Base-by-base conservation (phyloP, 1,140 invertebrate genomes). In the Caerostris extrusa region DNA sequence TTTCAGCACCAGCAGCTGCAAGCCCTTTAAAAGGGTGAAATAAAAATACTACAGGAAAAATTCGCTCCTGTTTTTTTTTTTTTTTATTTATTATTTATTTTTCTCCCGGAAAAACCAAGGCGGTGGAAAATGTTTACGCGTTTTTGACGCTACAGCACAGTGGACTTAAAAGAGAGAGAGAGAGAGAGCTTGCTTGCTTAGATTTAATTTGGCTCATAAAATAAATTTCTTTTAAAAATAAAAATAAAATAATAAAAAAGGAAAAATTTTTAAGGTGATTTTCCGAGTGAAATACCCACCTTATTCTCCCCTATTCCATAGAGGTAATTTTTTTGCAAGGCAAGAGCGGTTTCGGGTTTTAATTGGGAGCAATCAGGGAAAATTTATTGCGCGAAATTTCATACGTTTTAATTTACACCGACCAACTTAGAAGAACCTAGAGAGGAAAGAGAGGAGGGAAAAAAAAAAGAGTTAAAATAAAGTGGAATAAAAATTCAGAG, bases 141-240 rank as follows among this genome's bases (percentile, higher is more conserved):
- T 71, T 88, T 93, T 81, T 89, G 67, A 50, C 53, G 58, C 60
- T 34, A 3, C 14, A 12, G 17, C 82, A 67, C 8, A 77, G 56
- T 56, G 56, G 64, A 64, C 81, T 85, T 87, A 67, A 60, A 34
- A 34, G 34, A 34, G 34, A 34, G 34, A 34, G 34, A 34, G 34
- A 34, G 34, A 34, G 34, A 34, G 34, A 34, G 34, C 34, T 34
- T 34, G 55, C 19, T 7, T 17, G 53, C 71, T 34, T 56, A 88
- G 92, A 93, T 93, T 93, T 93, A 93, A 93, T 93, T 93, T 93
- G 67, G 19, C 92, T 87, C 92, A 86, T 93, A 93, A 93, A 93
- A 93, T 89, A 86, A 93, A 93, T 93, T 93, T 89, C 92, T 93
- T 89, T 88, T 56, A 50, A 64, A 58, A 55, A 34, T 34, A 34